These are phyloP conservation scores for Sebastes aleutianus DNA, from an alignment of 2,797 vertebrate genomes.

Conservation along the genomic window DNA sequence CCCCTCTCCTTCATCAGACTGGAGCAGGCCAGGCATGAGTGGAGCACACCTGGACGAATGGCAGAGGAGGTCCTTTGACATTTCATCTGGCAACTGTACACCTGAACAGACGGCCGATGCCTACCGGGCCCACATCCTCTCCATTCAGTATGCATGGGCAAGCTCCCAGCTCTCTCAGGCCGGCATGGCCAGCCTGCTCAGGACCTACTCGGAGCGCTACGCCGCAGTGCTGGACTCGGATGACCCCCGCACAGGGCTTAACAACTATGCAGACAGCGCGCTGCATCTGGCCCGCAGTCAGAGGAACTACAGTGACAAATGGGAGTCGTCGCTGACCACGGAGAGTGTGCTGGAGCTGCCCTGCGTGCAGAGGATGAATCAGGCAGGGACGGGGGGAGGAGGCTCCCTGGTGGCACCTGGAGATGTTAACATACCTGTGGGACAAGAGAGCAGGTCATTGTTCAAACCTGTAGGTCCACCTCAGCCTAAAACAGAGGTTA, in stretches of 20 bases:
- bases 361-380: constrained; percentile 85
- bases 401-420: constrained; percentile 71
- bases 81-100: constrained; percentile 87
- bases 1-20: constrained; percentile 71
- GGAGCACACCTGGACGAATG: constrained; percentile 90
- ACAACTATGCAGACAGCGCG: constrained; percentile 92
- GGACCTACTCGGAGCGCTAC: constrained; percentile 89
- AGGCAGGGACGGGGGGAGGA: constrained; percentile 48
- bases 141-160: constrained; percentile 95
- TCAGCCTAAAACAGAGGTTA: constrained; percentile 47
- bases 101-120: constrained; percentile 92
- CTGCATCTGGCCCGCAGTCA: constrained; percentile 89
- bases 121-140: constrained; percentile 90
- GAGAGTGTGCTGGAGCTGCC: constrained; percentile 86
- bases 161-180: constrained; percentile 88
- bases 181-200: constrained; percentile 87
- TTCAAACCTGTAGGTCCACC: constrained; percentile 44
- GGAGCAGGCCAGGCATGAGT: constrained; percentile 84
- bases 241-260: constrained; percentile 86
- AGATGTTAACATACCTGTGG: constrained; percentile 76
- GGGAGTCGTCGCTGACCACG: constrained; percentile 89
- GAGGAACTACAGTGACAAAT: constrained; percentile 90
- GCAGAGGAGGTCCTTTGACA: constrained; percentile 92
- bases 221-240: constrained; percentile 92
- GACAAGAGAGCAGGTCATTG: constrained; percentile 70